Percentiles rank a stretch among this genome's conserved stretches.
Evolutionary conservation across 2,888 invertebrate species (phyloP).

Genomic region (Ochlodes sylvanus): DNA sequence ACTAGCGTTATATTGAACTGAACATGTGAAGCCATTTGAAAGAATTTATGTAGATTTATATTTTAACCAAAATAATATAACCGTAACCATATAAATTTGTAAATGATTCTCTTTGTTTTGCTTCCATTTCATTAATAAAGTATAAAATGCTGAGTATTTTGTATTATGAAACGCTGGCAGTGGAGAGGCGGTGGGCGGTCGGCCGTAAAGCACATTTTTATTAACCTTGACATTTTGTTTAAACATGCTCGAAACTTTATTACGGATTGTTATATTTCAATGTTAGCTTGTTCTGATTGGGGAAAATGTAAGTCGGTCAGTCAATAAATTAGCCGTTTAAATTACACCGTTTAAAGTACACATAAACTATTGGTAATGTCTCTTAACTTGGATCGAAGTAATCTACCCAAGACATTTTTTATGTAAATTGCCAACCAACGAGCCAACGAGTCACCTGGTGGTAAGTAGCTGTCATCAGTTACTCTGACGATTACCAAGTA

Average conservation of each 20-base stretch:
- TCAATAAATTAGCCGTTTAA: too few species aligned
- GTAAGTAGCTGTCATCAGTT: too few species aligned
- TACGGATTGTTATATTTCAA: constrained; percentile 1
- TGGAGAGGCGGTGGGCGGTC: constrained; percentile 1
- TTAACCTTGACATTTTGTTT: constrained; percentile 20
- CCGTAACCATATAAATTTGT: not conserved
- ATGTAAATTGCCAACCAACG: too few species aligned
- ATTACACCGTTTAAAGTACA: too few species aligned
- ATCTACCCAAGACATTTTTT: too few species aligned
- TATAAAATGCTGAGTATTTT: constrained; percentile 9
- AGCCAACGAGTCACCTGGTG: too few species aligned
- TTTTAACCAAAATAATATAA: constrained; percentile 13
- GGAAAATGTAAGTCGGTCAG: too few species aligned
- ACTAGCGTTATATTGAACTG: too few species aligned
- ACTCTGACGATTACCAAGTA: too few species aligned
- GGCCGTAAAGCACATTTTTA: constrained; percentile 8
- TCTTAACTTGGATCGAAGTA: too few species aligned
- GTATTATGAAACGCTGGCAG: constrained; percentile 10
- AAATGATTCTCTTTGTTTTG: constrained; percentile 25
- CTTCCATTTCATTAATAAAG: constrained; percentile 15
- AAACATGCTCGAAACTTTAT: constrained; percentile 9
- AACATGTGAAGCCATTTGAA: not conserved
- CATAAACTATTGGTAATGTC: too few species aligned
- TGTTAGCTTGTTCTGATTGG: too few species aligned
- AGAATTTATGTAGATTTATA: constrained; percentile 3